Evolutionary conservation across 2,888 invertebrate species (phyloP).

Genomic region (Drosophila leonis): DNA sequence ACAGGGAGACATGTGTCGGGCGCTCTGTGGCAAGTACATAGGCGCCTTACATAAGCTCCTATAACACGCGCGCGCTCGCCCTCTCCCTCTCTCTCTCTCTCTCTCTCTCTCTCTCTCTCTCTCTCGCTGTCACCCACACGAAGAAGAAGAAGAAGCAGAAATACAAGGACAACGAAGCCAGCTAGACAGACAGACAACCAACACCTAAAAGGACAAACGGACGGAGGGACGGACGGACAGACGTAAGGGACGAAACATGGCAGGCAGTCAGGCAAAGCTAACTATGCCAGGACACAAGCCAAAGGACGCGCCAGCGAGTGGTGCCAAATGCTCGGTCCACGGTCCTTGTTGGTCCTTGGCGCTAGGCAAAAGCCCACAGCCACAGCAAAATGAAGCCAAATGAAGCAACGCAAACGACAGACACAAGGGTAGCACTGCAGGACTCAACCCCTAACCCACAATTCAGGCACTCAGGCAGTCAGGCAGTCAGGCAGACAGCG

Average conservation of each 20-base stretch:
- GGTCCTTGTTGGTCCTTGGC: slow-evolving; percentile 9
- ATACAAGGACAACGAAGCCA: slow-evolving; percentile 31
- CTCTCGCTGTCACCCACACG: not conserved
- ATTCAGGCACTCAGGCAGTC: not conserved
- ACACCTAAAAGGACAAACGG: slow-evolving; percentile 33
- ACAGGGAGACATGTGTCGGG: slow-evolving; percentile 43
- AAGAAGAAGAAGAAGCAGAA: not conserved
- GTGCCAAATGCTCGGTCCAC: slow-evolving; percentile 59
- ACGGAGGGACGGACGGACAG: slow-evolving; percentile 4
- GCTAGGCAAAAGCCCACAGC: slow-evolving; percentile 26
- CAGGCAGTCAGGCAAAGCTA: slow-evolving; percentile 22
- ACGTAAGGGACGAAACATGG: too few relatives aligned
- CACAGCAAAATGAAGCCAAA: slow-evolving; percentile 63
- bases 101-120: not conserved
- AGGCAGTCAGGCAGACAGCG: not conserved
- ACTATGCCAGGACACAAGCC: slow-evolving; percentile 46
- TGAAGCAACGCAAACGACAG: slow-evolving; percentile 50
- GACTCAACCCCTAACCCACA: slow-evolving; percentile 19
- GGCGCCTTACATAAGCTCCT: slow-evolving; percentile 34
- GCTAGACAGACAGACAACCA: slow-evolving; percentile 48
- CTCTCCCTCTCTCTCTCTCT: not conserved
- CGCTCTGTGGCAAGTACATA: slow-evolving; percentile 26
- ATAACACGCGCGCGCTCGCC: not conserved
- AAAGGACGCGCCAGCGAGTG: slow-evolving; percentile 62
- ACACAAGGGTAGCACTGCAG: slow-evolving; percentile 51